Evolutionary conservation across 64 coral and sea anemone species (phyloP).

Genomic region (Montipora efflorescens): DNA sequence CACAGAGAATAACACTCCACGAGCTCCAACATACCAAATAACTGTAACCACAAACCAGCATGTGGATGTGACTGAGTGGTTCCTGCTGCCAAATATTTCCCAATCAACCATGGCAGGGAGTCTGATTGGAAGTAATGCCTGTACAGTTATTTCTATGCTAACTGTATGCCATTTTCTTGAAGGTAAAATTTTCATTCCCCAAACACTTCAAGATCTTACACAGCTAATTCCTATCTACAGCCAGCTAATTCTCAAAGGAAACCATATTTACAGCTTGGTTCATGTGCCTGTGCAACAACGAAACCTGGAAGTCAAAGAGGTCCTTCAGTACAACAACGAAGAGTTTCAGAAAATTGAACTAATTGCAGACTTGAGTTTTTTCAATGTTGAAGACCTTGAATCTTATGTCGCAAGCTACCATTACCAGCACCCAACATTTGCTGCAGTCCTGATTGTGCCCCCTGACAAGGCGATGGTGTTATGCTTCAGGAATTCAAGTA

Average conservation of each 20-base stretch:
- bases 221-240: not conserved
- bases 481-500: not conserved
- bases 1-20: not conserved
- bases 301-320: not conserved
- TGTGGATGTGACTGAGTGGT: conserved; percentile 10
- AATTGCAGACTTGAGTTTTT: not conserved
- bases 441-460: conserved; percentile 50
- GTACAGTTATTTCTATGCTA: conserved; percentile 59
- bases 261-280: not conserved
- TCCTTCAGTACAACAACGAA: not conserved
- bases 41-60: conserved; percentile 17
- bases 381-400: conserved; percentile 10
- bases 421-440: not conserved
- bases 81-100: not conserved
- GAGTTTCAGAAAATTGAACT: not conserved
- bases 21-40: not conserved
- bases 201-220: not conserved
- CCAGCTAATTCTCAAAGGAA: not conserved
- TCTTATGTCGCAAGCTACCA: not conserved
- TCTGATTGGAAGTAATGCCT: conserved; percentile 38
- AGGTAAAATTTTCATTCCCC: not conserved
- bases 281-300: not conserved
- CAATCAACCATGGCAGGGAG: not conserved
- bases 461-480: conserved; percentile 40
- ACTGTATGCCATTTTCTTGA: conserved; percentile 4